Percentiles rank a stretch among this genome's conserved stretches.
phyloP scores from a whole-genome alignment of 2,888 invertebrate species.

The Sthenelais limicola region DNA sequence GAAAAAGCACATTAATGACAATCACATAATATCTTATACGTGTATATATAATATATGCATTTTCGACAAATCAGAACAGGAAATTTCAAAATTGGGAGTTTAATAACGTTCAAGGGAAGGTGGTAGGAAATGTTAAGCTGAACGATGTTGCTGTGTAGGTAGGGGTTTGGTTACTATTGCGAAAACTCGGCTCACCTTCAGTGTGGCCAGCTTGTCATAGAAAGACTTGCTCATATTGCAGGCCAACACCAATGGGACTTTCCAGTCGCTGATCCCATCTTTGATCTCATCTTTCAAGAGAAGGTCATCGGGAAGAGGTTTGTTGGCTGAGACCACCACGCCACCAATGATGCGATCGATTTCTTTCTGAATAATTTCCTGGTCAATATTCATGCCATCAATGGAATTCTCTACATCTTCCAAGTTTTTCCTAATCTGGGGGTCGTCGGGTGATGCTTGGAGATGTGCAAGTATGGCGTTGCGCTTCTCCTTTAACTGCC shows the following conservation, averaged over 20 bases:
- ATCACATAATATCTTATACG: not conserved
- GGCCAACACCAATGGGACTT: slow-evolving; percentile 3
- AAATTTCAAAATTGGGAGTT: too few relatives aligned
- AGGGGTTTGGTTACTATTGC: too few relatives aligned
- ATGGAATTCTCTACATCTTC: slow-evolving; percentile 9
- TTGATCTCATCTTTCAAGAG: not conserved
- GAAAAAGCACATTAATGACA: too few relatives aligned
- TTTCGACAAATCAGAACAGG: too few relatives aligned
- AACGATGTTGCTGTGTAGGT: too few relatives aligned
- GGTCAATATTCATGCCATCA: slow-evolving; percentile 9
- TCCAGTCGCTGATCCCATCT: not conserved
- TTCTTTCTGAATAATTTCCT: slow-evolving; percentile 19
- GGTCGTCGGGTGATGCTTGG: not conserved
- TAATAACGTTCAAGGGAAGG: too few relatives aligned
- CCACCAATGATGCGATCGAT: slow-evolving; percentile 3
- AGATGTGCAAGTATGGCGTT: too few relatives aligned
- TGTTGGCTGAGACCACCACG: not conserved
- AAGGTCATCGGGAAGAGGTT: not conserved
- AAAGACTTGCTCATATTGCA: not conserved
- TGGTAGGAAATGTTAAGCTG: too few relatives aligned
- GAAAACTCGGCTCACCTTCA: slow-evolving; percentile 27
- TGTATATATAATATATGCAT: not conserved
- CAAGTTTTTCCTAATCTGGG: not conserved
- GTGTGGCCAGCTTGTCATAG: not conserved
- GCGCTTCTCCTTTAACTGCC: too few relatives aligned